These are phyloP conservation scores for Caiman crocodilus DNA, from an alignment of 2,797 vertebrate genomes.

Conservation along the genomic window DNA sequence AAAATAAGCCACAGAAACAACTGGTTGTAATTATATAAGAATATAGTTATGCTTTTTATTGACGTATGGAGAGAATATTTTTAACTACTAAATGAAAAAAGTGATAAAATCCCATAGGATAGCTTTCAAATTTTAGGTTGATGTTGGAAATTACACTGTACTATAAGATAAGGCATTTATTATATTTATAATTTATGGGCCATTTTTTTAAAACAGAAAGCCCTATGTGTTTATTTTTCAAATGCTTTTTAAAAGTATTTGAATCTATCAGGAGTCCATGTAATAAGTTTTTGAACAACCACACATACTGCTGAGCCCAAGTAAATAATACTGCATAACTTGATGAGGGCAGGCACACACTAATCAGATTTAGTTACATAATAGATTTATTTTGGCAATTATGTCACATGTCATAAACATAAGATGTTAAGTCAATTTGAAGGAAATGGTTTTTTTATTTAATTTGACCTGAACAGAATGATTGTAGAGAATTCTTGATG, in stretches of 20 bases:
- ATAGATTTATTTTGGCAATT: conserved; percentile 25
- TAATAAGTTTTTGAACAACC: not conserved
- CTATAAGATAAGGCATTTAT: not conserved
- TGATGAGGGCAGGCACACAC: not conserved
- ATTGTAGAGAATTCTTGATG: not conserved
- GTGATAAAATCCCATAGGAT: not conserved
- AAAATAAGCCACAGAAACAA: not conserved
- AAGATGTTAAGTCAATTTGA: conserved; percentile 24
- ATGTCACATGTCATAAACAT: conserved; percentile 4
- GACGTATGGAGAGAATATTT: not conserved
- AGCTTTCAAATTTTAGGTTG: not conserved
- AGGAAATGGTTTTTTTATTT: conserved; percentile 41
- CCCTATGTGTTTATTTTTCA: not conserved
- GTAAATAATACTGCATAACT: not conserved
- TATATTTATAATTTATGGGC: not conserved
- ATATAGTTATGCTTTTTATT: not conserved
- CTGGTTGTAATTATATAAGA: not conserved
- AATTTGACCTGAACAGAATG: conserved; percentile 25
- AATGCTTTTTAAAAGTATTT: not conserved
- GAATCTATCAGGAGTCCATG: not conserved
- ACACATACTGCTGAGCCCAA: not conserved
- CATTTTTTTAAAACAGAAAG: not conserved
- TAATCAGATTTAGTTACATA: not conserved
- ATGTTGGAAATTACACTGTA: not conserved
- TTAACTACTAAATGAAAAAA: not conserved